Percentiles rank a stretch among this genome's conserved stretches.
phyloP scores from a whole-genome alignment of 2,113 vertebrate species.

The Megaceryle torquata region DNA sequence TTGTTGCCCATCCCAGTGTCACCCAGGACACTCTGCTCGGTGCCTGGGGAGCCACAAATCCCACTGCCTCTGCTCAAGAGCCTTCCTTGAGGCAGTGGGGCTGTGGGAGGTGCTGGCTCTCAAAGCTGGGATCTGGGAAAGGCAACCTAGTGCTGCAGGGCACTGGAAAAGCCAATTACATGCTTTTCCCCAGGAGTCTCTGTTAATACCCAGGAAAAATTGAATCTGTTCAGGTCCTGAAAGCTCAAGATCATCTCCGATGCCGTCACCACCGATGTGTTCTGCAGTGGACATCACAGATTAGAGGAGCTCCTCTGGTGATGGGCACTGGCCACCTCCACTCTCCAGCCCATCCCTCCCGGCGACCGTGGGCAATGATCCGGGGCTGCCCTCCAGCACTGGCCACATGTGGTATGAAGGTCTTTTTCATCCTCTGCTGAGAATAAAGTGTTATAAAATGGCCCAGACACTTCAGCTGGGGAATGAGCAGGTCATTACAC shows the following conservation, averaged over 20 bases:
- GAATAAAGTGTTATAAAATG: background rate
- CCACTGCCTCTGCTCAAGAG: fast-evolving
- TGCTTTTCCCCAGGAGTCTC: background rate
- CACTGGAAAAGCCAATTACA: background rate
- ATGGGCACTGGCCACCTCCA: fast-evolving
- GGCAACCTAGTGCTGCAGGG: background rate
- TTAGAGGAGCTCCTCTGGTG: background rate
- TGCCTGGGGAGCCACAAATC: background rate
- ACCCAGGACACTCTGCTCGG: fast-evolving
- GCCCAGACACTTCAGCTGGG: background rate
- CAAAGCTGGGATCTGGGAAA: background rate
- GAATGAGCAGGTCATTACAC: background rate
- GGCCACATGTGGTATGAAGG: background rate
- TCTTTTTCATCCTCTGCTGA: background rate
- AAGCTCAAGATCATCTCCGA: background rate
- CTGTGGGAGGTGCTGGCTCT: background rate
- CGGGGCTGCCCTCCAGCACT: background rate
- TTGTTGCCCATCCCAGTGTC: background rate
- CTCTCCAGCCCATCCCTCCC: background rate
- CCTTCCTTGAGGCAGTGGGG: fast-evolving
- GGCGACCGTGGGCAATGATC: fast-evolving
- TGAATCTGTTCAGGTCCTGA: background rate
- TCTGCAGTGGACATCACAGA: fast-evolving
- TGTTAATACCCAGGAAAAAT: background rate
- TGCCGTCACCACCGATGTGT: background rate